Evolutionary conservation across 2,113 vertebrate genomes (phyloP).

Genomic region (Chloroceryle aenea): DNA sequence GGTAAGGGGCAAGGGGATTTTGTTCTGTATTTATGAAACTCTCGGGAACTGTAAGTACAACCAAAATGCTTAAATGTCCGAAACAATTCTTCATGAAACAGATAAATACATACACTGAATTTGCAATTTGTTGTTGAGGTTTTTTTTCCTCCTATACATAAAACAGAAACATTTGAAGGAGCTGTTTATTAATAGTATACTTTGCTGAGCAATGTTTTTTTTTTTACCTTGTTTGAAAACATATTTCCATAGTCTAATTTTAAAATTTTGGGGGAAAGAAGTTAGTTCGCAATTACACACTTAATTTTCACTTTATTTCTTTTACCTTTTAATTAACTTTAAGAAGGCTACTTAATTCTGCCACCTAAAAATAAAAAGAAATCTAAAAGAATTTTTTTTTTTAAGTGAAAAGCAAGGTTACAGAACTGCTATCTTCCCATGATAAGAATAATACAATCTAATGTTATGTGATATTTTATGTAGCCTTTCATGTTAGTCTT

Average conservation of each 20-base stretch:
- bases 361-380: neutral
- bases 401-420: too few relatives aligned
- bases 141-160: neutral
- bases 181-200: neutral
- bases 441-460: neutral
- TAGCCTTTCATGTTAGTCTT: neutral
- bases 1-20: rapidly evolving
- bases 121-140: neutral
- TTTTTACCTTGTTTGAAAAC: neutral
- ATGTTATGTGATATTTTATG: too few relatives aligned
- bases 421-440: neutral
- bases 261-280: neutral
- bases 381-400: too few relatives aligned
- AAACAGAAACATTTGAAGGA: neutral
- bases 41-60: neutral
- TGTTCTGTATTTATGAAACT: neutral
- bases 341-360: neutral
- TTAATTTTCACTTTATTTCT: neutral
- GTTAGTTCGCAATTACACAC: neutral
- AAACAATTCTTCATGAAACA: neutral
- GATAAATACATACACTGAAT: neutral
- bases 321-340: neutral
- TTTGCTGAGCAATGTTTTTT: neutral
- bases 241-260: neutral
- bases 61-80: neutral